Base-by-base conservation (phyloP, 37 sponge, comb jelly and placozoan species). In the Halisarca cf. caerulea region DNA sequence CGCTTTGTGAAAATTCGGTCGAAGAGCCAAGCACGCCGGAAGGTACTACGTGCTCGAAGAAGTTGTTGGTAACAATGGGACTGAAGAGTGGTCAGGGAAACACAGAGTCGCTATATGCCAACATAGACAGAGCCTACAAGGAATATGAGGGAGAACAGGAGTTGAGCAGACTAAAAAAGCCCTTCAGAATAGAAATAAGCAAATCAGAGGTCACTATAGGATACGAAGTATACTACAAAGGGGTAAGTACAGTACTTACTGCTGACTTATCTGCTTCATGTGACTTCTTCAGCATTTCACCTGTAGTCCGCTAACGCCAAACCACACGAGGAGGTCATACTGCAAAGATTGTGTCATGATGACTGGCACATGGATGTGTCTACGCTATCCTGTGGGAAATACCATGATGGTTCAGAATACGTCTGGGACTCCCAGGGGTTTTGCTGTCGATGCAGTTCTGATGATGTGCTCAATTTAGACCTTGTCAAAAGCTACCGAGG, bases 361-460 rank as follows among this genome's bases (percentile, higher is more conserved):
- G 66, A 58, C 21, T 93, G 84, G 82, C 34, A 79, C 30, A 39
- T 23, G 17, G 33, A 11, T 0, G 37, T 8, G 2, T 0, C 62
- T 0, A 4, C 54, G 0, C 69, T 85, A 7, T 17, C 94, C n/a
- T 90, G 94, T 84, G 88, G 91, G 14, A 87, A 62, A 43, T 86
- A 85, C 18, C 43, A 43, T 3, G 80, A 85, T 44, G 77, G 3
- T 9, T 38, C 36, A 32, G 53, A 78, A 34, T 23, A 24, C 21
- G 85, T 86, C 18, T 93, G 88, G 88, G 91, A 90, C 73, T 90
- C 90, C 69, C 94, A 93, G 91, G 94, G 94, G 7, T 93, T 93
- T 66, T 93, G 94, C 64, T 93, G 94, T 32, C 21, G 53, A 0
- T 93, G 94, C 68, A 25, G 30, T 5, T 11, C 3, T 27, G 7